Conservation (phyloP, 2,113 vertebrate genomes). For the Propithecus coquereli region DNA sequence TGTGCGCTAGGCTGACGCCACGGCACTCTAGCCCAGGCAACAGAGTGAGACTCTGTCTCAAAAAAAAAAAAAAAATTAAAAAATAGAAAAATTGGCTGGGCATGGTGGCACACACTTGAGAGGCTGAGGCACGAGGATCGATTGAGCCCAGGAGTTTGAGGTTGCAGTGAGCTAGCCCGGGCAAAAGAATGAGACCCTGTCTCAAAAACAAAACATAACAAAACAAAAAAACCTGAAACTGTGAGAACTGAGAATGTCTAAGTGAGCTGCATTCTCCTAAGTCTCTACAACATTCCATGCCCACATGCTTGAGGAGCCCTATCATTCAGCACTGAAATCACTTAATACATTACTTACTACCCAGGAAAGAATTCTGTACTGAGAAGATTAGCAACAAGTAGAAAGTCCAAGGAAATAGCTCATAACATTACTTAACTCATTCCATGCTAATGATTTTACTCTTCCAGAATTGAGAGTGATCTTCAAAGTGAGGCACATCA, state of each 20-base stretch:
- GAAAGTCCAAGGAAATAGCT: background rate
- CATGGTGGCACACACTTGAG: no score
- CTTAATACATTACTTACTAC: background rate
- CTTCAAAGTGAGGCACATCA: background rate
- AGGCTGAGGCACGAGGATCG: no score
- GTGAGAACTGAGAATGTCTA: background rate
- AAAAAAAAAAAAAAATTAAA: no score
- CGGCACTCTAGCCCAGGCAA: no score
- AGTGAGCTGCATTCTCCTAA: background rate
- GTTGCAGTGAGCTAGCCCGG: no score
- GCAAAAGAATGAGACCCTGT: no score
- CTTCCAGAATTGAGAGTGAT: slow-evolving; percentile 23
- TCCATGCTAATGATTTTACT: background rate
- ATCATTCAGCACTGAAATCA: background rate
- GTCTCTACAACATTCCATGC: background rate
- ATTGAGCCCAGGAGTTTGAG: no score
- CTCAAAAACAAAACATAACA: no score
- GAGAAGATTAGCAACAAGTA: background rate
- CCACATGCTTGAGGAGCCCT: background rate
- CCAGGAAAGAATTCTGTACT: background rate
- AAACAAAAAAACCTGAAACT: no score
- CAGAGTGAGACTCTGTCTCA: no score
- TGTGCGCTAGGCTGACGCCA: no score
- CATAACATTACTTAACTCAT: background rate
- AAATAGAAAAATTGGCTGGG: no score